phyloP scores from a whole-genome alignment of 1,140 invertebrate genomes.

The Aphis gossypii region DNA sequence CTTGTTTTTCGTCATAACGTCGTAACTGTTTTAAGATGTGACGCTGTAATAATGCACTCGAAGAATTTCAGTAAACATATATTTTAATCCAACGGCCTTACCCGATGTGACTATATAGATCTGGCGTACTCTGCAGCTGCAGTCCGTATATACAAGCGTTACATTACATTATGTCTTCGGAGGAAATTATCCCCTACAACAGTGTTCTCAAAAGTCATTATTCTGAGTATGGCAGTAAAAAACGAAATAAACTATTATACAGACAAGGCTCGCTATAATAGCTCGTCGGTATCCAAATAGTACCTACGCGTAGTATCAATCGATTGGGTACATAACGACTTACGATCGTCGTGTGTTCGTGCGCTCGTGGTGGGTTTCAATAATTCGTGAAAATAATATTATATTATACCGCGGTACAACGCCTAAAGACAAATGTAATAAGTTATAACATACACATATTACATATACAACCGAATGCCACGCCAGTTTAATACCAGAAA shows the following conservation, averaged over 20 bases:
- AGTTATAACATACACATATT: not conserved
- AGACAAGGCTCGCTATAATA: not conserved
- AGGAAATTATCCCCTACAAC: not conserved
- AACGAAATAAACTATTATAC: not conserved
- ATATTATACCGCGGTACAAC: not conserved
- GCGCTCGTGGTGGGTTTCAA: not conserved
- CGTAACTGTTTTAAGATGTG: not conserved
- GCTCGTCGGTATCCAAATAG: not conserved
- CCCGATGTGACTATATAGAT: not conserved
- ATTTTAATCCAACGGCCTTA: not conserved
- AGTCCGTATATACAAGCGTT: not conserved
- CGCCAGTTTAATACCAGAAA: not conserved
- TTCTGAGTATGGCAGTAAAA: not conserved
- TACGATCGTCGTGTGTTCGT: not conserved
- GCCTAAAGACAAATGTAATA: slow-evolving; percentile 18
- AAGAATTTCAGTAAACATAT: not conserved
- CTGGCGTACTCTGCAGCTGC: not conserved
- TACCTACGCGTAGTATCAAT: not conserved
- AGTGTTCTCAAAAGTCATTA: not conserved
- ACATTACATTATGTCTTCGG: not conserved
- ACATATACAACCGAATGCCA: not conserved
- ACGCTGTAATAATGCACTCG: not conserved
- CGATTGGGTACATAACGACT: not conserved
- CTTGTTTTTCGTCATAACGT: not conserved
- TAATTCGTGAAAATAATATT: slow-evolving; percentile 25